Conservation (phyloP, 2,888 invertebrate species). For the Deilephila elpenor region DNA sequence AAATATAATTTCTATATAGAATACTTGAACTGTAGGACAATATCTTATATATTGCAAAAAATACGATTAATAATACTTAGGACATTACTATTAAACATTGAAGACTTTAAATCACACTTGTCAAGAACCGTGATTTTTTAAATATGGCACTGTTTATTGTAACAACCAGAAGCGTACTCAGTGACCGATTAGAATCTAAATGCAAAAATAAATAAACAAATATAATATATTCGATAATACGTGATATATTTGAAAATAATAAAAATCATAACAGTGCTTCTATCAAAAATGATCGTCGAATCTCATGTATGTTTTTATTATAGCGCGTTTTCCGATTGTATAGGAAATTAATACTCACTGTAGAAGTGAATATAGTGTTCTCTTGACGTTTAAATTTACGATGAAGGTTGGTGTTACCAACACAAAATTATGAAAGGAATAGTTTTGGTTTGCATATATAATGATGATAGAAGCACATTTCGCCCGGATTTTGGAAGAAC, state of each 20-base stretch:
- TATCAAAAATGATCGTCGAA: no score
- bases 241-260: no score
- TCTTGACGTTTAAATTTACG: no score
- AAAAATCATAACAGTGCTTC: no score
- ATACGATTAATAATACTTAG: slow-evolving; percentile 13
- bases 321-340: no score
- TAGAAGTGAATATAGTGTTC: no score
- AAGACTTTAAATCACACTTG: slow-evolving; percentile 2
- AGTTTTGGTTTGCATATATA: not conserved
- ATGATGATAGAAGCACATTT: not conserved
- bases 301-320: no score
- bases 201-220: not conserved
- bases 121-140: not conserved
- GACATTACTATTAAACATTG: slow-evolving; percentile 19
- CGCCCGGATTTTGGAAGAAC: slow-evolving; percentile 19
- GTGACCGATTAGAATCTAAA: not conserved
- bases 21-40: slow-evolving; percentile 12
- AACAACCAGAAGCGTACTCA: not conserved
- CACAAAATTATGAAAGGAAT: not conserved
- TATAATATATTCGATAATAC: not conserved
- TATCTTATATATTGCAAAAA: slow-evolving; percentile 16
- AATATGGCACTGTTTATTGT: no score
- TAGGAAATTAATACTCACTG: no score
- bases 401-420: not conserved
- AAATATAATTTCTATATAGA: slow-evolving; percentile 1